phyloP scores from a whole-genome alignment of 2,113 vertebrate species.

The Leucosticte australis region DNA sequence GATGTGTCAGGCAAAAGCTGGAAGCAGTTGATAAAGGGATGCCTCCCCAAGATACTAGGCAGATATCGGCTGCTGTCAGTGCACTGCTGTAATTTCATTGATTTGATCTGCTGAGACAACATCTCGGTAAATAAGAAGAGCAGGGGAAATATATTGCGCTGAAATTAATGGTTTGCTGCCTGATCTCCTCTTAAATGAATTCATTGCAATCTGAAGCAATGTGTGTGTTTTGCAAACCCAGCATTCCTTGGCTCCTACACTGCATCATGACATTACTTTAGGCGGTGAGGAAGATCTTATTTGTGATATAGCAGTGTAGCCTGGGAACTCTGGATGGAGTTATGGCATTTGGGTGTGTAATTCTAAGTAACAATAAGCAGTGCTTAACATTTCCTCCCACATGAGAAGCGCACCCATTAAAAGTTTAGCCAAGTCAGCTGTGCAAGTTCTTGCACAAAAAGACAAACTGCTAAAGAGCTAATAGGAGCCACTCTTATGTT shows the following conservation, averaged over 20 bases:
- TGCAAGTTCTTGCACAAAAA: conserved; percentile 43
- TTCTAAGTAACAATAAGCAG: conserved; percentile 43
- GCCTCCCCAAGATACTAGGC: not conserved
- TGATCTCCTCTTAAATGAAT: conserved; percentile 32
- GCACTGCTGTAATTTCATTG: not conserved
- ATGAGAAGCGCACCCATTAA: conserved; percentile 11
- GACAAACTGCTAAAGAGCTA: not conserved
- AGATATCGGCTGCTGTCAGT: not conserved
- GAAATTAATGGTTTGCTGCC: conserved; percentile 26
- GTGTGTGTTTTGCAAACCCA: conserved; percentile 28
- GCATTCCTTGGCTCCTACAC: conserved; percentile 1
- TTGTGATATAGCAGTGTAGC: conserved; percentile 19
- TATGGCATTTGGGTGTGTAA: conserved; percentile 41
- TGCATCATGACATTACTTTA: conserved; percentile 33
- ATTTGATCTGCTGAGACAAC: conserved; percentile 13
- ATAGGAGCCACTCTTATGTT: conserved; percentile 17
- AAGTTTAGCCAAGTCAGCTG: conserved; percentile 53
- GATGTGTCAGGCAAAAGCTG: not conserved
- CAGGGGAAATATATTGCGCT: not conserved
- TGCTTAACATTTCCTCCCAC: conserved; percentile 54
- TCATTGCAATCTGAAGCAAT: conserved; percentile 12
- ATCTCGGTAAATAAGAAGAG: not conserved
- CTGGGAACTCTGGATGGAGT: conserved; percentile 42
- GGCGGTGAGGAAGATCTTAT: conserved; percentile 1
- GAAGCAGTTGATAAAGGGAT: not conserved